A percentile compares a stretch with the other conserved stretches of the same genome.
Conservation (phyloP, 1,140 invertebrate genomes). For the Pseudoatta argentina region DNA sequence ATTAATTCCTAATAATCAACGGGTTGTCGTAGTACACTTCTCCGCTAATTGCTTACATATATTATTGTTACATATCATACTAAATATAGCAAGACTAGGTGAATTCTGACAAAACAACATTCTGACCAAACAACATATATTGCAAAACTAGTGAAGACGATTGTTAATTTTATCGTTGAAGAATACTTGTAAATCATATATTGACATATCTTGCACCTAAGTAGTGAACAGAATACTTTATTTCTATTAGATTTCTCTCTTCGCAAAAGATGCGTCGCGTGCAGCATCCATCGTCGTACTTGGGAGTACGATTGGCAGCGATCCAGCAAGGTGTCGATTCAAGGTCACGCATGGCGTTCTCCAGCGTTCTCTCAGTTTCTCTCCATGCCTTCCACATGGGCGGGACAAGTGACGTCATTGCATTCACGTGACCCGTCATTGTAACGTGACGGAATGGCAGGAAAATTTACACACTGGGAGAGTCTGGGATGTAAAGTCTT, state of each 20-base stretch:
- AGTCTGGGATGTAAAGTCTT: constrained; percentile 1
- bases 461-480: constrained; percentile 46
- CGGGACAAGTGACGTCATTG: constrained; percentile 48
- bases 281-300: constrained; percentile 78
- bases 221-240: not conserved
- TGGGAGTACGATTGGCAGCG: constrained; percentile 76
- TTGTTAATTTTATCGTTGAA: constrained; percentile 13
- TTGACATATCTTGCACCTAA: not conserved
- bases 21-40: not conserved
- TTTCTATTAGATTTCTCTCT: constrained; percentile 1
- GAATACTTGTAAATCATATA: constrained; percentile 12
- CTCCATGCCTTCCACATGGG: constrained; percentile 47
- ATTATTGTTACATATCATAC: not conserved
- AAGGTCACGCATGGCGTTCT: constrained; percentile 53
- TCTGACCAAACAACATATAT: not conserved
- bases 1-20: constrained; percentile 64
- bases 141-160: not conserved
- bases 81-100: not conserved
- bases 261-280: constrained; percentile 46
- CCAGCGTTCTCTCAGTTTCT: constrained; percentile 31
- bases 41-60: constrained; percentile 4
- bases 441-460: constrained; percentile 65
- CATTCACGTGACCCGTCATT: constrained; percentile 32
- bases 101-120: not conserved
- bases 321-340: constrained; percentile 79